Evolutionary conservation across 2,888 invertebrate species (phyloP), one percentile per base, ranked within the genome.

Genomic region (Chirona hameri): DNA sequence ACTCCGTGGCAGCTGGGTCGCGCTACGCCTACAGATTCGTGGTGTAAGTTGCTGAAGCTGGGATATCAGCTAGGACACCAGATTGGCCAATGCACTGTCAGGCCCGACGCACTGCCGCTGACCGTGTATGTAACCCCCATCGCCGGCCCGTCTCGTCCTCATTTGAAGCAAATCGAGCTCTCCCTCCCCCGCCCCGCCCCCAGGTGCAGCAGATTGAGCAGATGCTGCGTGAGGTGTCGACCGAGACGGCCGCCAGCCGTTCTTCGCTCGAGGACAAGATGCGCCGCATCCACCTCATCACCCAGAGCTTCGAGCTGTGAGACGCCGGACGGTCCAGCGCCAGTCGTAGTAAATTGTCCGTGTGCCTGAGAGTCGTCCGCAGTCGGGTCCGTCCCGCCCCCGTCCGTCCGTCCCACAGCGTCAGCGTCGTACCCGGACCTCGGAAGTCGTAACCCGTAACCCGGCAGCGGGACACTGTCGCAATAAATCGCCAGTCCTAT

Each of bases 201-300:
- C 76, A 76, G 76, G 76, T 46, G 39, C 46, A 39, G 21, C 39
- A 76, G 76, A 76, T 76, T 4, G 76, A 76, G 76, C 39, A 39
- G 31, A 76, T 76, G 76, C 76, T 76, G 76, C 24, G 24, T 9
- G 76, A 76, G 76, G 76, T 76, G 39, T 76, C 76, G 76, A 24
- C 46, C 0, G 76, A 76, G 76, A 76, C 76, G 7, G 76, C 76
- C 0, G 76, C 76, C 76, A 76, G 76, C 76, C 76, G 76, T 24
- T 46, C 76, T 1, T 76, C 76, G 39, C 76, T 76, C 39, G 76
- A 76, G 76, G 76, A 76, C 76, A 76, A 76, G 76, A 46, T 76
- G 76, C 76, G 76, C 10, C 76, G 76, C 46, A 76, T 76, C 76
- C 39, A 46, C 76, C 46, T 76, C 76, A 76, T 76, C 46, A 76